These are phyloP conservation scores for Pluvianellus socialis DNA, from an alignment of 2,113 vertebrate genomes.

Conservation along the genomic window DNA sequence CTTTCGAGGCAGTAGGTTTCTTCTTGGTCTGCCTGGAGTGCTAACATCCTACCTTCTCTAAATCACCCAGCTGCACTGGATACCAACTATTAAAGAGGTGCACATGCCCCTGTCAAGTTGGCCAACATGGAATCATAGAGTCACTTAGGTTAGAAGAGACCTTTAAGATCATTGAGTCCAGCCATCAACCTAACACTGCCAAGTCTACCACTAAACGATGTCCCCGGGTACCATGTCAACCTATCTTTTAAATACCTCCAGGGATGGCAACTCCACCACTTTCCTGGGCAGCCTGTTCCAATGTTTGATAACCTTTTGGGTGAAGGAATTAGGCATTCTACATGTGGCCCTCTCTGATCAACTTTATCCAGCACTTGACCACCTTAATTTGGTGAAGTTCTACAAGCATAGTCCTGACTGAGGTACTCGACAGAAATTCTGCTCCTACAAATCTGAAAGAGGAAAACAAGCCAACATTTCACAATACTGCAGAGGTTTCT, in stretches of 20 bases:
- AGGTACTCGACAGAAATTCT: background rate
- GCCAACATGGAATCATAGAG: too few relatives aligned
- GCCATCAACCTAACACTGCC: too few relatives aligned
- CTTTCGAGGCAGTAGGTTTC: background rate
- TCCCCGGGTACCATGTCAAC: too few relatives aligned
- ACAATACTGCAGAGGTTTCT: background rate
- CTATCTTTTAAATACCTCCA: too few relatives aligned
- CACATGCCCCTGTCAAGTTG: accelerated
- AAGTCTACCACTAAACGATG: too few relatives aligned
- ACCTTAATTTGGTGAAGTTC: background rate
- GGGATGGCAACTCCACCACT: too few relatives aligned
- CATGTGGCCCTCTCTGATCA: background rate
- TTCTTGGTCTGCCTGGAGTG: background rate
- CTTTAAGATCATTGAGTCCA: too few relatives aligned
- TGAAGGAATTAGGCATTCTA: background rate
- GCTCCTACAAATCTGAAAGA: background rate
- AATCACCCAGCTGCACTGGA: background rate
- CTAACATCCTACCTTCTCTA: background rate
- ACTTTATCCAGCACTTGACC: background rate
- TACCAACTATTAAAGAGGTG: accelerated
- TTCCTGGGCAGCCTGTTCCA: too few relatives aligned
- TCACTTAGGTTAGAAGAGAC: too few relatives aligned
- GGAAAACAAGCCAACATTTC: background rate
- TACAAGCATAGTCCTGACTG: background rate
- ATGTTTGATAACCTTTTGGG: too few relatives aligned